These are phyloP conservation scores for Carterocephalus palaemon DNA, from an alignment of 2,888 invertebrate species.

Conservation along the genomic window DNA sequence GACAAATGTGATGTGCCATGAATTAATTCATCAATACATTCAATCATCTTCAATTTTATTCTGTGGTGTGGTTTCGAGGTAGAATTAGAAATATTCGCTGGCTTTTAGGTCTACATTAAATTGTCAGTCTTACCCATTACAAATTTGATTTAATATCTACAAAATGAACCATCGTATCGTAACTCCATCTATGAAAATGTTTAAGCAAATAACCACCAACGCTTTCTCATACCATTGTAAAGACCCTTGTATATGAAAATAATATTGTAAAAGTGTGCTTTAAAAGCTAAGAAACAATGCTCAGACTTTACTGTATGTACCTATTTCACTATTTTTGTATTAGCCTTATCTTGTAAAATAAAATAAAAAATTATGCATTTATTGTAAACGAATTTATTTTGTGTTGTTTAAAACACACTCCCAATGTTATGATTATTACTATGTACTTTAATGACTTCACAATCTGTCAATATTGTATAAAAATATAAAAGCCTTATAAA, in stretches of 20 bases:
- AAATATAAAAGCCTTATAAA: constrained; percentile 42
- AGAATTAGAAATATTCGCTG: no score
- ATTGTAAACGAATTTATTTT: constrained; percentile 75
- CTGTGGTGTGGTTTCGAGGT: no score
- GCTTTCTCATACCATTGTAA: not conserved
- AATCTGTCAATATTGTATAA: constrained; percentile 42
- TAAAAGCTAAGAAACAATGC: constrained; percentile 43
- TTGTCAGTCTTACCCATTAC: no score
- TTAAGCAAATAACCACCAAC: no score
- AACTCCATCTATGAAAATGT: no score
- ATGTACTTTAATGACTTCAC: constrained; percentile 38
- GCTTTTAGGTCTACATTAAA: no score
- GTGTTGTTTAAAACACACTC: constrained; percentile 49
- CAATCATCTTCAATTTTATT: no score
- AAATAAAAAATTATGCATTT: constrained; percentile 57
- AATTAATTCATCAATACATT: no score
- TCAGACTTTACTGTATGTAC: constrained; percentile 45
- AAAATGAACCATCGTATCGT: no score
- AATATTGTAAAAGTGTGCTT: constrained; percentile 41
- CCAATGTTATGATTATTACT: constrained; percentile 46
- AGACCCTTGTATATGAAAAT: not conserved
- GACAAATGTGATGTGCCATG: no score
- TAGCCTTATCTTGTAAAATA: constrained; percentile 39
- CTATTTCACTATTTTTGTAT: constrained; percentile 56
- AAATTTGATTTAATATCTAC: no score